Evolutionary conservation across 2,797 vertebrate genomes (phyloP).

Genomic region (Zenarchopterus dispar): DNA sequence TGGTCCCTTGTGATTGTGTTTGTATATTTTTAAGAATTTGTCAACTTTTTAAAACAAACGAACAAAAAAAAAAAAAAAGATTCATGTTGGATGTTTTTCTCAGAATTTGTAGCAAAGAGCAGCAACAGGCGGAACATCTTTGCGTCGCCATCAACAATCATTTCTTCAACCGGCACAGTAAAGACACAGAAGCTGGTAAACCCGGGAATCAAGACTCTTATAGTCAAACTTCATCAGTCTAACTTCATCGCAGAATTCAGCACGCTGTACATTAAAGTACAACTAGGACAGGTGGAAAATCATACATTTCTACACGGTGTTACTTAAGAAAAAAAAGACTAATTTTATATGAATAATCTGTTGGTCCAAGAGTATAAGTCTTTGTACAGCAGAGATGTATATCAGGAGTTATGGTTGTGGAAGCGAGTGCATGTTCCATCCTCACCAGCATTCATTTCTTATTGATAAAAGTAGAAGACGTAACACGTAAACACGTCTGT

Average conservation of each 20-base stretch:
- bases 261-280: constrained; percentile 35
- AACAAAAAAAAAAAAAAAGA: constrained; percentile 22
- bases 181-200: constrained; percentile 5
- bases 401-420: constrained; percentile 61
- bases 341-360: constrained; percentile 72
- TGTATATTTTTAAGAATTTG: constrained; percentile 65
- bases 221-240: no score
- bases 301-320: constrained; percentile 63
- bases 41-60: constrained; percentile 44
- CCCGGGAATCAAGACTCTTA: no score
- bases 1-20: constrained; percentile 67
- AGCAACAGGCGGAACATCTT: constrained; percentile 25
- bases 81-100: constrained; percentile 43
- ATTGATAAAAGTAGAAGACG: constrained; percentile 26
- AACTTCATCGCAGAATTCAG: constrained; percentile 32
- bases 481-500: constrained; percentile 20
- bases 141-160: constrained; percentile 15
- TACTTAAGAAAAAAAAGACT: constrained; percentile 43
- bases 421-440: constrained; percentile 70
- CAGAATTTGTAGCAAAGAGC: constrained; percentile 65
- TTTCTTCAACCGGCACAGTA: constrained; percentile 6
- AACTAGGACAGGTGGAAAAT: constrained; percentile 30
- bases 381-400: constrained; percentile 72
- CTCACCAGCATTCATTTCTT: constrained; percentile 23
- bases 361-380: constrained; percentile 37